Percentiles rank a stretch among this genome's conserved stretches.
Conservation (phyloP, 2,888 invertebrate species). For the Onchidella celtica region DNA sequence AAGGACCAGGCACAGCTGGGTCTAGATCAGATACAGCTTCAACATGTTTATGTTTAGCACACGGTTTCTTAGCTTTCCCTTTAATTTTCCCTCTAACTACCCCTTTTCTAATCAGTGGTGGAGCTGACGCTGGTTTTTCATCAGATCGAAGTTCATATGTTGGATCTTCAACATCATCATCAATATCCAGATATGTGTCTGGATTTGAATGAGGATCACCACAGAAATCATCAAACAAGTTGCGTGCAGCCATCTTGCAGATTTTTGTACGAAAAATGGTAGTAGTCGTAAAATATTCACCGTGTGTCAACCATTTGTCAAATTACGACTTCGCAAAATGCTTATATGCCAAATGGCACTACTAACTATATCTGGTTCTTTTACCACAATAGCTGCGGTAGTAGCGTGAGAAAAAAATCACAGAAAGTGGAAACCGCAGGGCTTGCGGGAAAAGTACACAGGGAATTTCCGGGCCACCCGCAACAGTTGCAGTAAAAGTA, state of each 20-base stretch:
- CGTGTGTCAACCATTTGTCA: not conserved
- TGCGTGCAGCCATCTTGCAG: not conserved
- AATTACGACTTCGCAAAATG: not conserved
- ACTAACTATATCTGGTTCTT: not conserved
- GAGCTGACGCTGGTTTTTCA: not conserved
- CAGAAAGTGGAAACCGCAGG: not conserved
- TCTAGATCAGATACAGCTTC: not conserved
- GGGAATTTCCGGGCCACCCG: not conserved
- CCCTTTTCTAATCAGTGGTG: not conserved
- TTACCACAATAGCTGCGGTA: not conserved
- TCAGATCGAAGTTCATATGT: not conserved
- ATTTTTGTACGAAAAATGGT: not conserved
- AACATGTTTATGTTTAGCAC: not conserved
- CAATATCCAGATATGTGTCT: not conserved
- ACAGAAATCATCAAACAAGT: not conserved
- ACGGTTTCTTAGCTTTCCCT: not conserved
- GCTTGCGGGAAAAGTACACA: not conserved
- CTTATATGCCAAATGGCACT: not conserved
- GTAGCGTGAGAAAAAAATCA: not conserved
- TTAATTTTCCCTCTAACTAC: not conserved
- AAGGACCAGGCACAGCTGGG: not conserved
- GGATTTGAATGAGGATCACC: not conserved
- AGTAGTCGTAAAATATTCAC: not conserved
- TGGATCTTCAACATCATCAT: not conserved
- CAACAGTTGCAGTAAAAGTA: not conserved